Evolutionary conservation across 35 echinoderm and acorn worm genomes (phyloP), one percentile per base, ranked within the genome.

Genomic region (Ptychodera flava): DNA sequence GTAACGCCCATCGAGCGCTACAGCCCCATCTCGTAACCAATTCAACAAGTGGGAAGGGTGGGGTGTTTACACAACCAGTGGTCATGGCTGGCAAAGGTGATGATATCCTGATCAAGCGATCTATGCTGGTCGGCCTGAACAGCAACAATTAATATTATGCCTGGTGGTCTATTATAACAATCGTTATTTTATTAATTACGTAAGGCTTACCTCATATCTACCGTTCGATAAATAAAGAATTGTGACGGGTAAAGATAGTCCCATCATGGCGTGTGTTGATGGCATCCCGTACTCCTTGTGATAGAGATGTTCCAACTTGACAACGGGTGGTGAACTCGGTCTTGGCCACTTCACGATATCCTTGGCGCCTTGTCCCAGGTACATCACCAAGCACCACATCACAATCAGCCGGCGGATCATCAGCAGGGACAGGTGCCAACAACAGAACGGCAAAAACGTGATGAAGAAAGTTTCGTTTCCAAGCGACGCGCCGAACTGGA

Each of bases 241-340:
- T 31, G 92, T 94, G 83, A 99, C 94, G 1, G 96, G 96, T 31
- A 99, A 89, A 36, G 92, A 76, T 12, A 90, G 88, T 38, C 96
- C 96, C n/a, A 99, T 92, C 92, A 99, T 99, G 1, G 96, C 92
- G 76, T 99, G 96, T 15, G 96, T 99, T 35, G 96, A 99, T 6
- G 96, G 96, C 96, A 99, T 99, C 0, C 96, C 96, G 34, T 99
- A 99, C 77, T 99, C 96, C 45, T 86, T 89, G 38, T 90, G 89
- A 84, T 99, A 99, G 32, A 92, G 86, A 37, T 87, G 89, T 36
- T 99, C 96, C 33, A 99, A 77, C 15, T 88, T 88, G 16, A 94
- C 93, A 78, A 88, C 96, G 1, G 96, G 96, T 31, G 96, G 96
- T 28, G 90, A 91, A 16, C 52, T 38, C 1, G 96, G 96, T 77